Conservation (phyloP, 2,797 vertebrate genomes). For the Synanceia verrucosa region DNA sequence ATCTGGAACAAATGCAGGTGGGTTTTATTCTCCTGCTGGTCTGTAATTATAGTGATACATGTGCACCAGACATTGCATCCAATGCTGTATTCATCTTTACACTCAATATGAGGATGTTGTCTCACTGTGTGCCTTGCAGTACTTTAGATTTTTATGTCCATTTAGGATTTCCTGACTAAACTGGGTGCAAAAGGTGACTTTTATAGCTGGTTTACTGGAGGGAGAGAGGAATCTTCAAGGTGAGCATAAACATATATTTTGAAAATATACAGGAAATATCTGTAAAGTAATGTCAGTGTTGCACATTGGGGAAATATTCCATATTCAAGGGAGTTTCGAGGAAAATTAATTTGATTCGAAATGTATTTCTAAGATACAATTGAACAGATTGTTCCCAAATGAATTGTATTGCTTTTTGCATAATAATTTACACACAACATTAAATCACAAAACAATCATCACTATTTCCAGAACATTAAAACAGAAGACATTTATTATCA, state of each 20-base stretch:
- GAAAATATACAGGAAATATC: not conserved
- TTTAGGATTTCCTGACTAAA: constrained; percentile 84
- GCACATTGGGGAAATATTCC: not conserved
- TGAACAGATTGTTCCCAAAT: not conserved
- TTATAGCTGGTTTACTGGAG: constrained; percentile 82
- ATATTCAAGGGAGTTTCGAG: not conserved
- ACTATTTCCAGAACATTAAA: not conserved
- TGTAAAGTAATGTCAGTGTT: not conserved
- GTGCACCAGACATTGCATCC: not conserved
- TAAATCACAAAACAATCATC: not conserved
- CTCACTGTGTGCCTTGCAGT: not conserved
- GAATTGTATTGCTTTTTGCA: not conserved
- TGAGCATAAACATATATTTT: constrained; percentile 42
- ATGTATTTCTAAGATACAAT: not conserved
- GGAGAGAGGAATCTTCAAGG: constrained; percentile 76
- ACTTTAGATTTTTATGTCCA: constrained; percentile 13
- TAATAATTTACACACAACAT: not conserved
- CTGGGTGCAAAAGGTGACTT: constrained; percentile 86
- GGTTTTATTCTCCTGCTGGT: not conserved
- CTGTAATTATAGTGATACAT: not conserved
- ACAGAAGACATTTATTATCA: not conserved
- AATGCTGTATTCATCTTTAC: not conserved
- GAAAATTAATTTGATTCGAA: not conserved
- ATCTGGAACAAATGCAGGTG: constrained; percentile 89
- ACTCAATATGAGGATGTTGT: not conserved